Evolutionary conservation across 2,797 vertebrate species (phyloP), one percentile per base, ranked within the genome.

Genomic region (Crotalus adamanteus): DNA sequence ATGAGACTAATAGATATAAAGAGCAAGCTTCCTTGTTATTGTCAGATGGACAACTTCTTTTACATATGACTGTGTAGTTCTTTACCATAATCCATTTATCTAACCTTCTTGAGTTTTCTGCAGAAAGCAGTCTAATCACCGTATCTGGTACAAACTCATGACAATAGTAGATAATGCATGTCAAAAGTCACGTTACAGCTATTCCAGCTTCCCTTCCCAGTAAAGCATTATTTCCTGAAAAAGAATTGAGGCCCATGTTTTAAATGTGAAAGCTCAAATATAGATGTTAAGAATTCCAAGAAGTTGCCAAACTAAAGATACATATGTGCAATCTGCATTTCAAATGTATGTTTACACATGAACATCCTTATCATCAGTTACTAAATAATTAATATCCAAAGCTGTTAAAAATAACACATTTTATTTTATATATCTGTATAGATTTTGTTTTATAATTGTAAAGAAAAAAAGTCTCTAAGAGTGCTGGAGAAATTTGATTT

Each of bases 401-500:
- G 12, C 47, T 63, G 28, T 31, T 60, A 42, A n/a, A 88, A 88
- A 51, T 57, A 37, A 86, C 42, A 16, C 8, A 20, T 86, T 90
- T 47, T 91, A 57, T 3, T 65, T 59, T 87, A 31, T 86, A 92
- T 47, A 0, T 55, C n/a, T 22, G 2, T n/a, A 65, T 78, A 42
- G 11, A 31, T 57, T 92, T 91, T 86, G n/a, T 63, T 69, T 31
- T 69, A 6, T 78, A 78, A 78, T 22, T 42, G 73, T 25, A 78
- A 78, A 22, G 73, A 22, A 42, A 92, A 95, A 88, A 85, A 61
- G 87, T 56, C 22, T 73, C 25, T 11, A 57, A 86, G 73, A 78
- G 92, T 56, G 20, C 26, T 89, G 69, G 55, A 56, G n/a, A 55
- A 65, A 90, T 63, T 47, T 53, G 69, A 78, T 83, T 90, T 59